phyloP scores from a whole-genome alignment of 2,113 vertebrate genomes.

The Arothron firmamentum region DNA sequence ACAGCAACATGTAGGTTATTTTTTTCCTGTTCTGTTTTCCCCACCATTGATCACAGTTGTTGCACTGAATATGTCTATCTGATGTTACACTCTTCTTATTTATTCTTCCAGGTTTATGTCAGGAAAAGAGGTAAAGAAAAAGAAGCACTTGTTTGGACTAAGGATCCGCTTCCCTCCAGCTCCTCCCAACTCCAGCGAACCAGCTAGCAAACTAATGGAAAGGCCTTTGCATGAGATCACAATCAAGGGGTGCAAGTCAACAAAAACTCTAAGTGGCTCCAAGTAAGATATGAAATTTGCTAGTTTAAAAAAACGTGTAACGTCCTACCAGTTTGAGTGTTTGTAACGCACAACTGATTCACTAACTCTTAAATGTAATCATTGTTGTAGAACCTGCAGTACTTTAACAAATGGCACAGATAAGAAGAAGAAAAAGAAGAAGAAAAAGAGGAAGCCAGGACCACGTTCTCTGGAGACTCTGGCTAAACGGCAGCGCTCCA shows the following conservation, averaged over 20 bases:
- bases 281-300: conserved; percentile 72
- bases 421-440: conserved; percentile 89
- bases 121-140: conserved; percentile 98
- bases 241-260: conserved; percentile 94
- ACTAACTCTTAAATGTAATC: not conserved
- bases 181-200: conserved; percentile 85
- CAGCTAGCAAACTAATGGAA: conserved; percentile 82
- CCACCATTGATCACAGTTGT: not conserved
- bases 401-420: conserved; percentile 85
- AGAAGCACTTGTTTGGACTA: conserved; percentile 96
- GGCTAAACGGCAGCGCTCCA: conserved; percentile 67
- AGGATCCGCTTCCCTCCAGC: conserved; percentile 94
- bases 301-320: no score
- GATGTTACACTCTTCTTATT: not conserved
- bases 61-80: not conserved
- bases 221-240: conserved; percentile 92
- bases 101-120: conserved; percentile 90
- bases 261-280: conserved; percentile 78
- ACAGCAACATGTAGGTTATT: conserved; percentile 88
- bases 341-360: no score
- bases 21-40: not conserved
- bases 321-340: no score
- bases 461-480: conserved; percentile 82
- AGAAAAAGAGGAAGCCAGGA: conserved; percentile 86
- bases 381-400: conserved; percentile 55